Evolutionary conservation across 2,113 vertebrate species (phyloP).

Genomic region (Menidia beryllina): DNA sequence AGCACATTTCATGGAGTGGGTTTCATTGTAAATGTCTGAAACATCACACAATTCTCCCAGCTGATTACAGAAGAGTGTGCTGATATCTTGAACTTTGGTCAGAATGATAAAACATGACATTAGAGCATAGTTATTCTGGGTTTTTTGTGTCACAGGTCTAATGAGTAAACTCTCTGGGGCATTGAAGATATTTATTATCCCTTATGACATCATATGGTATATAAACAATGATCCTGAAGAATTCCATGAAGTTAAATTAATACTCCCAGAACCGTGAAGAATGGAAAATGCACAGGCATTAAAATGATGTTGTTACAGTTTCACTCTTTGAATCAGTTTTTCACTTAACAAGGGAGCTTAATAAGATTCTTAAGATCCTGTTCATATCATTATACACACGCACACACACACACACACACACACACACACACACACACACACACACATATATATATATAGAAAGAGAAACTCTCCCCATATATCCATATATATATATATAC

Average conservation of each 20-base stretch:
- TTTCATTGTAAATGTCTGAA: not conserved
- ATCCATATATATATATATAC: no score
- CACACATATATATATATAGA: no score
- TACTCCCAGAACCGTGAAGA: not conserved
- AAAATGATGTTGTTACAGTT: not conserved
- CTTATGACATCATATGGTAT: conserved; percentile 37
- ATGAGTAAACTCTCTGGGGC: conserved; percentile 43
- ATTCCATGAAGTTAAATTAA: not conserved
- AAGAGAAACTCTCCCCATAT: no score
- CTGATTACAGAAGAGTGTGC: no score
- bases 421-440: no score
- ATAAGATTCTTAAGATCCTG: no score
- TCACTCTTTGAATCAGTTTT: no score
- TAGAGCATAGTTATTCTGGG: not conserved
- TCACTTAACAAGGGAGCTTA: no score
- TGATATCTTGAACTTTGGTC: not conserved
- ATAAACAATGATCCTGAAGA: conserved; percentile 1
- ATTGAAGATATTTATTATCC: conserved; percentile 36
- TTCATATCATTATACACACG: no score
- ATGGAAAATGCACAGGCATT: not conserved
- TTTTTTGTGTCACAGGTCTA: conserved; percentile 42
- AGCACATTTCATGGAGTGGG: conserved; percentile 1
- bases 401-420: no score
- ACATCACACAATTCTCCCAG: not conserved
- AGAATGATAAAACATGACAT: not conserved